These are phyloP conservation scores for Leptoteleia sp. DNA, from an alignment of 1,140 invertebrate species.

Conservation along the genomic window DNA sequence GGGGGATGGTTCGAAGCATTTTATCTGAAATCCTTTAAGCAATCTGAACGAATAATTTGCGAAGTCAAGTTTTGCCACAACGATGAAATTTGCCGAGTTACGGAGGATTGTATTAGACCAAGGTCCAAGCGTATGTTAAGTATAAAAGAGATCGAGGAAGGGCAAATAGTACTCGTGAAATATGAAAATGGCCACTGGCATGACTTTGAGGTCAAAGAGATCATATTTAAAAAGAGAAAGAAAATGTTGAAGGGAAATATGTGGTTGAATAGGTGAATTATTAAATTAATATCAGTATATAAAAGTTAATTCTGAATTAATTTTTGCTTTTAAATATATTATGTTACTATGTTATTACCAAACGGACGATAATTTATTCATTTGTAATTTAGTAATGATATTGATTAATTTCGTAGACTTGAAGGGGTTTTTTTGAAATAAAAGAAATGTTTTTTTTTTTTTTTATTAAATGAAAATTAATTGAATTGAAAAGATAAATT, in stretches of 20 bases:
- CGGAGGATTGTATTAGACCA: constrained; percentile 85
- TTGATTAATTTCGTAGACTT: too few relatives aligned
- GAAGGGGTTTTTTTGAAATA: too few relatives aligned
- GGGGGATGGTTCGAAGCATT: constrained; percentile 86
- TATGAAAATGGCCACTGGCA: constrained; percentile 90
- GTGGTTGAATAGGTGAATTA: constrained; percentile 16
- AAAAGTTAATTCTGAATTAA: too few relatives aligned
- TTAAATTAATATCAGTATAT: not conserved
- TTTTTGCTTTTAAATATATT: too few relatives aligned
- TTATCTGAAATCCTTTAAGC: constrained; percentile 79
- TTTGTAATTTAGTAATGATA: too few relatives aligned
- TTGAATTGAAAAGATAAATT: too few relatives aligned
- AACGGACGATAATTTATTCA: too few relatives aligned
- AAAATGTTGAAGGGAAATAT: constrained; percentile 8
- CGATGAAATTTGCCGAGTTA: constrained; percentile 81
- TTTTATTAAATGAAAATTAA: too few relatives aligned
- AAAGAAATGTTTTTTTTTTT: too few relatives aligned
- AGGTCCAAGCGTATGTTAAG: constrained; percentile 83
- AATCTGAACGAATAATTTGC: constrained; percentile 75
- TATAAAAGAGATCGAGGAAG: constrained; percentile 83
- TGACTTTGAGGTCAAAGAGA: constrained; percentile 74
- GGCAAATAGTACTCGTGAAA: constrained; percentile 87
- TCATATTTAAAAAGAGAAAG: constrained; percentile 3
- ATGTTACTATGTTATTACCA: too few relatives aligned
- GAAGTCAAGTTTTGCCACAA: constrained; percentile 78